Conservation (phyloP, 2,113 vertebrate genomes). For the Apteryx mantelli region DNA sequence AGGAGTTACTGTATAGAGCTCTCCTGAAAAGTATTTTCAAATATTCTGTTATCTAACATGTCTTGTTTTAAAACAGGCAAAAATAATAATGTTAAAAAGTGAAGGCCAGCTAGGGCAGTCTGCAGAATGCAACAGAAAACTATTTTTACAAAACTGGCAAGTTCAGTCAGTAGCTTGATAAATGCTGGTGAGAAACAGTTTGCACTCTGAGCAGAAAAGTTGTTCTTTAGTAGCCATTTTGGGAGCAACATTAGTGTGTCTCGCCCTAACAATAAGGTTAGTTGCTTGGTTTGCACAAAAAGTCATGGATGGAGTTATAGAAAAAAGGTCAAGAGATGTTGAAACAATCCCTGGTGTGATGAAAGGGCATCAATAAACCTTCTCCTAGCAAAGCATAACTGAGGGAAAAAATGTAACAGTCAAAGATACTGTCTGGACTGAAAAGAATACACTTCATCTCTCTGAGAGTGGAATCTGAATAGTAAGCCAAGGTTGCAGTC, state of each 20-base stretch:
- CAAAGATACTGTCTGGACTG: neutral
- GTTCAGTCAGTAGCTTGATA: neutral
- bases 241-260: neutral
- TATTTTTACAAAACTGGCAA: neutral
- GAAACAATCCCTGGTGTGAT: neutral
- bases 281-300: neutral
- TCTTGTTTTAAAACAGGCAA: neutral
- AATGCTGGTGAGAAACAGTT: neutral
- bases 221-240: neutral
- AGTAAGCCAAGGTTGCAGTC: rapidly evolving
- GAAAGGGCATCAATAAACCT: neutral
- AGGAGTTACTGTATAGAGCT: neutral
- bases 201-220: neutral
- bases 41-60: neutral
- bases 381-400: neutral
- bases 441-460: neutral
- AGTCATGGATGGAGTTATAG: neutral
- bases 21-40: neutral
- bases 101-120: neutral
- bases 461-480: neutral
- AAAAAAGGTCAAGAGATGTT: neutral
- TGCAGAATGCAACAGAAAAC: neutral
- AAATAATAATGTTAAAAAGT: neutral
- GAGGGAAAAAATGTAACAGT: neutral
- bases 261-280: neutral